Evolutionary conservation across 2,113 vertebrate genomes (phyloP), one percentile per base, ranked within the genome.

Genomic region (Pelecanoides urinatrix): DNA sequence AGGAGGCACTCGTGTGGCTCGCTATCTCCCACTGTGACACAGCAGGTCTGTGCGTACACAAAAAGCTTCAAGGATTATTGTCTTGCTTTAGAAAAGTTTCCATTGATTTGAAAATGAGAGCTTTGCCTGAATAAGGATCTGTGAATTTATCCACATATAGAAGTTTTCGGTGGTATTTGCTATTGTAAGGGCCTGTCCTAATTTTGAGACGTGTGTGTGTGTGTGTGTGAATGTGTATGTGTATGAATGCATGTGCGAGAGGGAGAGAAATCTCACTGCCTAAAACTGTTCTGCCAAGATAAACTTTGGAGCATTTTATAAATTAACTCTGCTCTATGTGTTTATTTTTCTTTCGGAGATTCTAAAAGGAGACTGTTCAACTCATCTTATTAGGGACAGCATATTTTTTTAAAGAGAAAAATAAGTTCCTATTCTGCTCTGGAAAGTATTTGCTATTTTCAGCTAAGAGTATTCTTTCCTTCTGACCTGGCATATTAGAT

Each of bases 261-360:
- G 70, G 87, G 74, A 97, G 85, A 77, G 88, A 97, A 97, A 94
- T 96, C 93, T 97, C 79, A 55, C 89, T 95, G 96, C 95, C 96
- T 91, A 61, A 95, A 96, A 96, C 79, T 90, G 80, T 95, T 86
- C 92, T 96, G 97, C 97, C 96, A 98, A 97, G 87, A 96, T 96
- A 98, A 98, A 98, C 95, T 89, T 88, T 90, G 85, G 94, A 96
- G 91, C 92, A 95, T 97, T 98, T 98, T 97, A 98, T 97, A 98
- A 98, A 98, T 98, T 98, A 98, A 98, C 95, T 98, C 59, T 52
- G 92, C 88, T 98, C 96, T 88, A 56, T 88, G 68, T 98, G 97
- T 98, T 97, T 98, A 96, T 97, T 98, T 98, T 98, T 96, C 96
- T 98, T 97, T 90, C 72, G 74, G 92, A 97, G 95, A 95, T 97